Base-by-base conservation (phyloP, 2,113 vertebrate species). In the Burhinus oedicnemus region DNA sequence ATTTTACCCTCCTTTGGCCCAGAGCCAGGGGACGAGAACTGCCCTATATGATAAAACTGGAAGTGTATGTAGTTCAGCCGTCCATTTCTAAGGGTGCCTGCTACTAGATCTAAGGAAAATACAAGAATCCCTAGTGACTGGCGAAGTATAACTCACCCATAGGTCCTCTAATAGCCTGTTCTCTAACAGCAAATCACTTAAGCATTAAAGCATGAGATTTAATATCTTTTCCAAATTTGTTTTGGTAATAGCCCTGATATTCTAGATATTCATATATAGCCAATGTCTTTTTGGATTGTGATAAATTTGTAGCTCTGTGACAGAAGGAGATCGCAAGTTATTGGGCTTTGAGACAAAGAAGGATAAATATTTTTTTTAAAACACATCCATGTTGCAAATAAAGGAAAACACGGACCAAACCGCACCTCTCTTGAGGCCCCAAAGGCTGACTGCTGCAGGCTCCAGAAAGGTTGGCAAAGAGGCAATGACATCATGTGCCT, bases 191-290 rank as follows among this genome's bases (percentile, higher is more conserved):
- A 76, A 84, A 90, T 69, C 79, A 82, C 17, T 76, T 87, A 34
- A 71, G 74, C 25, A 51, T 93, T 95, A 93, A 77, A 88, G 62
- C 89, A 83, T 40, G 49, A 91, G 84, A 91, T 72, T 83, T 91
- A 92, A 87, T 85, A 93, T 45, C 30, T 74, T 49, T 95, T 89
- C 77, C 72, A 82, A 77, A 64, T 57, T 76, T 83, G 23, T 30
- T 89, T 92, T 60, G 3, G 30, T 83, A 77, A 69, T 42, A 87
- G 58, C 34, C 9, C 47, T 64, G 23, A 71, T 87, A 84, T 74
- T 91, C 62, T 74, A 91, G 62, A 74, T 82, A 89, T 62, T 76
- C 22, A 29, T 52, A 58, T 45, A 47, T 3, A 95, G 34, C 12
- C 49, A 77, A 36, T 26, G 49, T 66, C 52, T 82, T 72, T 82